These are phyloP conservation scores for Lamprotornis superbus DNA, from an alignment of 2,113 vertebrate genomes.

Conservation along the genomic window DNA sequence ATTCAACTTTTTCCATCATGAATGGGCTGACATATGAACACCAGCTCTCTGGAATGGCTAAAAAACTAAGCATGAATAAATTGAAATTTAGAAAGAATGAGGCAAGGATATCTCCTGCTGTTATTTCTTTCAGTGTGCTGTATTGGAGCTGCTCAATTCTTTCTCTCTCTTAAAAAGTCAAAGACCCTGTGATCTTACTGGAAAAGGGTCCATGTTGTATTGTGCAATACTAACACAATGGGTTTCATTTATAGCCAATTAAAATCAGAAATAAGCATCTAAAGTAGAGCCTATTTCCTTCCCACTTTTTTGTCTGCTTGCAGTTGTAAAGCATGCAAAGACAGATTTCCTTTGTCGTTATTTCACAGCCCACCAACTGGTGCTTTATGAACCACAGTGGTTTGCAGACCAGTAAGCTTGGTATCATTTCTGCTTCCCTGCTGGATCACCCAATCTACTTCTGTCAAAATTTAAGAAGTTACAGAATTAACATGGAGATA, in stretches of 20 bases:
- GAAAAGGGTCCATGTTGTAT: not conserved
- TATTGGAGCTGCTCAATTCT: not conserved
- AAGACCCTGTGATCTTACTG: not conserved
- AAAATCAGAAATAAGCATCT: constrained; percentile 19
- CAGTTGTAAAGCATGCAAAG: not conserved
- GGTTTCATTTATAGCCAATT: constrained; percentile 16
- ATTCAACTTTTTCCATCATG: not conserved
- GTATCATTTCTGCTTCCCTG: constrained; percentile 14
- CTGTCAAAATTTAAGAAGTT: not conserved
- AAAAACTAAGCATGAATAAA: constrained; percentile 11
- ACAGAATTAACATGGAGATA: not conserved
- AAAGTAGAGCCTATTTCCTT: not conserved
- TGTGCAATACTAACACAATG: not conserved
- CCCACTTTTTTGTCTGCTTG: not conserved
- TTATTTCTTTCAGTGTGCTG: not conserved
- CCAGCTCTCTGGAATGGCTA: not conserved
- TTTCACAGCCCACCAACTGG: not conserved
- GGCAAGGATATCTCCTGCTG: not conserved
- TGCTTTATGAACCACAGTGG: not conserved
- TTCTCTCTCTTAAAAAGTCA: not conserved
- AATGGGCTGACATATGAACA: not conserved
- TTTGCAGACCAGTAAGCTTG: not conserved
- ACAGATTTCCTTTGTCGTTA: not conserved
- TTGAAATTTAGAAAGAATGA: not conserved
- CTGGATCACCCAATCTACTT: not conserved